Base-by-base conservation (phyloP, 2,113 vertebrate species). In the Hemicordylus capensis region DNA sequence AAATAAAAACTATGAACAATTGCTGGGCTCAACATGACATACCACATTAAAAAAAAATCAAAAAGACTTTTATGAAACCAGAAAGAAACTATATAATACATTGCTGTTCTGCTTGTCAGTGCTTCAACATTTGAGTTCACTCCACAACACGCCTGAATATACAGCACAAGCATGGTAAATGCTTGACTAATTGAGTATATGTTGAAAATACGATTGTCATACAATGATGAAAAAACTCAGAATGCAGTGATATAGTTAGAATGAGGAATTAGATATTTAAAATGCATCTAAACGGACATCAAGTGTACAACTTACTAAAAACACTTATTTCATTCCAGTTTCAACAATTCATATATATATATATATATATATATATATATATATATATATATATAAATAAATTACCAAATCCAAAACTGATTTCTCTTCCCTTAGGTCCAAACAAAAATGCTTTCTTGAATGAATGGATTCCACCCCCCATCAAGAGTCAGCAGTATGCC, bases 401-500 rank as follows among this genome's bases (percentile, higher is more conserved):
- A 79, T 89, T 74, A 76, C 85, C 81, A 83, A 87, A 88, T 82
- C 19, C 66, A 88, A 85, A 77, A 87, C 76, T 88, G 74, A 82
- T 84, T 89, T 86, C 54, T 42, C 87, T 37, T 83, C 82, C 24
- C 61, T 69, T 34, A 79, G 72, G 93, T 93, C 88, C 90, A 90
- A 89, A 88, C 82, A 89, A 59, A 87, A 14, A 48, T 51, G 66
- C 67, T 87, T 2, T 8, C 81, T 81, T 72, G 88, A 69, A 92
- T 87, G 11, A 37, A 9, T 0, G 3, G 42, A 73, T 8, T 22
- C 39, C 80, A 78, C 74, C 69, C 10, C 78, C 88, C 83, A 74
- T 98, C 96, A 98, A 92, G 97, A 97, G 89, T 93, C 95, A 88
- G 87, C 91, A 26, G 96, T 94, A 56, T 99, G 98, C 87, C 98